These are phyloP conservation scores for Aspidoscelis tigris DNA, from an alignment of 2,113 vertebrate genomes.

Conservation along the genomic window DNA sequence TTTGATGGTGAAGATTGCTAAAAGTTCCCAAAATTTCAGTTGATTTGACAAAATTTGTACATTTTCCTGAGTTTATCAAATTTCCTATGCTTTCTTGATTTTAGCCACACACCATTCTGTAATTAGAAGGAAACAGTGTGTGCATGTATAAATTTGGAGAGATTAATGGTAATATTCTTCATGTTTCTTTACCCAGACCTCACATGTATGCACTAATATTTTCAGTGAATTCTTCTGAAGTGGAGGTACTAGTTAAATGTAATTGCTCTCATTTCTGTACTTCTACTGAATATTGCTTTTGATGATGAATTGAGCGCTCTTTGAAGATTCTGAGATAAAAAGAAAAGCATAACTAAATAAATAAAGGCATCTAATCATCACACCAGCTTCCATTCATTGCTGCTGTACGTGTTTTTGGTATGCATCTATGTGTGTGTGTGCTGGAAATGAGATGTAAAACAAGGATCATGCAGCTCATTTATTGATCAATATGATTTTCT, in stretches of 20 bases:
- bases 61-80: too few relatives aligned
- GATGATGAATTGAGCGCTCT: slow-evolving; percentile 10
- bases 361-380: slow-evolving; percentile 26
- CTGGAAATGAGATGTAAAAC: slow-evolving; percentile 18
- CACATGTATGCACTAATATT: background rate
- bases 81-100: too few relatives aligned
- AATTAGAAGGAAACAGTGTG: too few relatives aligned
- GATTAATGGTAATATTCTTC: too few relatives aligned
- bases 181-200: background rate
- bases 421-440: background rate
- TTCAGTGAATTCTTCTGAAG: background rate
- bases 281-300: background rate
- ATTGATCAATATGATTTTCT: slow-evolving; percentile 19
- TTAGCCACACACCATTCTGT: too few relatives aligned
- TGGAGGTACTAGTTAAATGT: background rate
- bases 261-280: background rate
- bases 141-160: too few relatives aligned
- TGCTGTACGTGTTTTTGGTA: background rate
- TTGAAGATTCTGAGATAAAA: slow-evolving; percentile 18
- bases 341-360: background rate
- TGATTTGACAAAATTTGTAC: too few relatives aligned
- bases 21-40: too few relatives aligned
- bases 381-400: background rate
- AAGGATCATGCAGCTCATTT: slow-evolving; percentile 7
- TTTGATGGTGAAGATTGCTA: too few relatives aligned